These are phyloP conservation scores for Conops quadrifasciatus DNA, from an alignment of 2,888 invertebrate genomes.

Conservation along the genomic window DNA sequence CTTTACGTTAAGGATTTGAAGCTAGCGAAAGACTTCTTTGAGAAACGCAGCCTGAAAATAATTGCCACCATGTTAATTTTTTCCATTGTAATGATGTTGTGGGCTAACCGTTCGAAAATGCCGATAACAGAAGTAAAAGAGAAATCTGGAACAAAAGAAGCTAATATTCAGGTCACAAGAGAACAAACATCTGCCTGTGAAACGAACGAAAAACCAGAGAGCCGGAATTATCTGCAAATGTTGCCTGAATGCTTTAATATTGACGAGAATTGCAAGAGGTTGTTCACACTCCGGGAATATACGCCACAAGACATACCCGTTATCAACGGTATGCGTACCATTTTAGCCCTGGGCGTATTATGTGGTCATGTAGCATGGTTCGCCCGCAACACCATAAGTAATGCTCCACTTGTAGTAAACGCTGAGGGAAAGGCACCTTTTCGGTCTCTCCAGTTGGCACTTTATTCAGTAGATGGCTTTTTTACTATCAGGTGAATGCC, in stretches of 20 bases:
- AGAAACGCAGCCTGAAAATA: conserved; percentile 10
- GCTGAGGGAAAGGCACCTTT: conserved; percentile 56
- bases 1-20: conserved; percentile 60
- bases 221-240: neutral
- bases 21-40: conserved; percentile 16
- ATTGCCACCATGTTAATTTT: neutral
- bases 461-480: conserved; percentile 61
- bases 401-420: conserved; percentile 56
- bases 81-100: conserved; percentile 7
- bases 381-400: conserved; percentile 59
- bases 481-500: conserved; percentile 59
- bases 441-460: conserved; percentile 58
- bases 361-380: conserved; percentile 61
- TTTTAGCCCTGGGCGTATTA: conserved; percentile 60
- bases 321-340: conserved; percentile 60
- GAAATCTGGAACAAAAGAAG: no score
- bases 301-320: no score
- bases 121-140: neutral
- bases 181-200: neutral
- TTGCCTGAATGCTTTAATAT: neutral
- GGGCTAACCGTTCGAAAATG: neutral
- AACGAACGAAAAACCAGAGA: neutral
- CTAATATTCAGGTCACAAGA: neutral
- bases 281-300: neutral
- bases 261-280: neutral